Conservation (phyloP, 2,113 vertebrate species). For the Nerophis lumbriciformis region DNA sequence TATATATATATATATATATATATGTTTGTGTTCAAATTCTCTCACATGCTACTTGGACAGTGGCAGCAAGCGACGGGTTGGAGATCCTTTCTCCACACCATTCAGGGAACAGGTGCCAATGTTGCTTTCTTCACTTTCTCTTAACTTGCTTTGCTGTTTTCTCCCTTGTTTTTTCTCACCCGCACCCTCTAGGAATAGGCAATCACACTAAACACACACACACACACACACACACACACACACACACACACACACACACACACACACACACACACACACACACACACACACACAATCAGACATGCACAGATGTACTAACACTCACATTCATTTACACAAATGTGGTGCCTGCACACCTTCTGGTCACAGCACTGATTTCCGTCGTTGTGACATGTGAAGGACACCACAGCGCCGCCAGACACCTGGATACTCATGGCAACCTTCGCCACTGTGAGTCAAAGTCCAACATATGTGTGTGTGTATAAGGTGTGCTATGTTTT, state of each 20-base stretch:
- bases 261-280: slow-evolving; percentile 15
- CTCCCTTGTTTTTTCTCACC: slow-evolving; percentile 63
- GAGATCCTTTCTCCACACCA: neutral
- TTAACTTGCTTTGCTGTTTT: slow-evolving; percentile 68
- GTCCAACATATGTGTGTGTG: slow-evolving; percentile 34
- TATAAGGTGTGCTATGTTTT: slow-evolving; percentile 37
- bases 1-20: too few species aligned
- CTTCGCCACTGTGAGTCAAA: slow-evolving; percentile 52
- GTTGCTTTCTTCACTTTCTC: slow-evolving; percentile 60
- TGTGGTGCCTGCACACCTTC: slow-evolving; percentile 57
- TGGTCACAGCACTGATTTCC: slow-evolving; percentile 64
- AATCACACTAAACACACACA: slow-evolving; percentile 5
- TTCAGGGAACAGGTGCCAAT: slow-evolving; percentile 61
- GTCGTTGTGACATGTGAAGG: slow-evolving; percentile 70
- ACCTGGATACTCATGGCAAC: slow-evolving; percentile 74
- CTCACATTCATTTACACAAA: slow-evolving; percentile 26
- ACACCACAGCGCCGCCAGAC: slow-evolving; percentile 65
- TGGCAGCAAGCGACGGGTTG: too few species aligned
- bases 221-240: slow-evolving; percentile 29
- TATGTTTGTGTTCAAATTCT: too few species aligned
- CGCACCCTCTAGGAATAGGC: slow-evolving; percentile 61
- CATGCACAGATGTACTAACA: slow-evolving; percentile 36
- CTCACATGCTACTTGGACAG: too few species aligned
- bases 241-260: slow-evolving; percentile 37
- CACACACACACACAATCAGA: slow-evolving; percentile 22